Conservation (phyloP, 2,888 invertebrate genomes). For the Vanessa cardui region DNA sequence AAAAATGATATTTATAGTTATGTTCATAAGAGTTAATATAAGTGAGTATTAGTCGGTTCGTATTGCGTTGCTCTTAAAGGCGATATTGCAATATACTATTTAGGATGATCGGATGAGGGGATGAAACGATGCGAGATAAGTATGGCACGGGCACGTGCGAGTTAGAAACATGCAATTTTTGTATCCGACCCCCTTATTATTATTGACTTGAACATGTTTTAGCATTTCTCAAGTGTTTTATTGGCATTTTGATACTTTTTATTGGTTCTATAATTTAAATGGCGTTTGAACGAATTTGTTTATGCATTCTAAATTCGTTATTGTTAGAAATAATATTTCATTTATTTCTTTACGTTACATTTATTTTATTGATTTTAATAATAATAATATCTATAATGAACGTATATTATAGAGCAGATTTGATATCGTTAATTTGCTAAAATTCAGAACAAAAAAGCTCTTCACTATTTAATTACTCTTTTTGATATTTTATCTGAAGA, state of each 20-base stretch:
- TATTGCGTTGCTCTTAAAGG: conserved; percentile 21
- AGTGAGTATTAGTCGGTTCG: conserved; percentile 14
- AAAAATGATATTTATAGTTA: neutral
- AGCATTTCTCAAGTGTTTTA: conserved; percentile 56
- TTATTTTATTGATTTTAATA: no score
- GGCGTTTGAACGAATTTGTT: no score
- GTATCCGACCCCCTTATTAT: conserved; percentile 54
- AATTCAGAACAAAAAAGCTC: no score
- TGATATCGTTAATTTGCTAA: no score
- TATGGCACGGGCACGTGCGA: conserved; percentile 66
- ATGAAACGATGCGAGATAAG: conserved; percentile 74
- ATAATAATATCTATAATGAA: no score
- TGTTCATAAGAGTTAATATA: neutral
- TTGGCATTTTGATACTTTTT: conserved; percentile 42
- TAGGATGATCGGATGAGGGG: conserved; percentile 50
- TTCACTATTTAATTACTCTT: no score
- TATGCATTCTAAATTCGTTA: no score
- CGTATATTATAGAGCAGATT: no score
- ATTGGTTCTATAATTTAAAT: neutral
- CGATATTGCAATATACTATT: conserved; percentile 22
- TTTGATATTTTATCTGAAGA: no score
- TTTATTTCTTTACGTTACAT: no score
- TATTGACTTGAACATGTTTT: conserved; percentile 47
- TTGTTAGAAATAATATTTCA: no score
- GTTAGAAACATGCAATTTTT: conserved; percentile 64